These are phyloP conservation scores for Nerophis ophidion DNA, from an alignment of 2,113 vertebrate species.

Conservation along the genomic window DNA sequence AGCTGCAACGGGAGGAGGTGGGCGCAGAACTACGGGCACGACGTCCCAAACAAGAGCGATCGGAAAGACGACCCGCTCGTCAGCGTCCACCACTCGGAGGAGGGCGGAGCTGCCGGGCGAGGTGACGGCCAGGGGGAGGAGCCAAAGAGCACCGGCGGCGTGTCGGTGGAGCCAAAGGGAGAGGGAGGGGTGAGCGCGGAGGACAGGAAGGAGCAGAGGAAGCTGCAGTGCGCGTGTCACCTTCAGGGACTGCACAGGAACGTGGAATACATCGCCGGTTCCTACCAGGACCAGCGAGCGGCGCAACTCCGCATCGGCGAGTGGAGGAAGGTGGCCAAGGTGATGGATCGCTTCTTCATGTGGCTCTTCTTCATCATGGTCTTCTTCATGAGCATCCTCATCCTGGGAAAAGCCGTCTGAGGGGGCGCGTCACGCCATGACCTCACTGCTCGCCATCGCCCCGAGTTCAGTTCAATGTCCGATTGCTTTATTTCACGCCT, in stretches of 20 bases:
- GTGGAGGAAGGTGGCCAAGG: constrained; percentile 87
- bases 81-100: constrained; percentile 43
- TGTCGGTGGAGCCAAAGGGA: constrained; percentile 5
- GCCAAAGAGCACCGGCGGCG: not conserved
- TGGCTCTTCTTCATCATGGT: constrained; percentile 90
- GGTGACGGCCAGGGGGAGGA: not conserved
- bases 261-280: constrained; percentile 74
- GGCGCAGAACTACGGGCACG: constrained; percentile 5
- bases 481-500: too few relatives aligned
- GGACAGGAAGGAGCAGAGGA: constrained; percentile 29
- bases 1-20: constrained; percentile 39
- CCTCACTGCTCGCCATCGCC: too few relatives aligned
- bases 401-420: constrained; percentile 81
- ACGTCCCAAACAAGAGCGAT: not conserved
- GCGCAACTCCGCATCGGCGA: constrained; percentile 71
- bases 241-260: constrained; percentile 68
- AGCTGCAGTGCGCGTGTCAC: constrained; percentile 65
- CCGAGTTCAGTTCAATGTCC: too few relatives aligned
- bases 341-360: constrained; percentile 91
- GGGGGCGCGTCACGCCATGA: too few relatives aligned
- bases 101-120: constrained; percentile 20
- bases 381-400: constrained; percentile 83
- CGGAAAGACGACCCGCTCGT: constrained; percentile 47
- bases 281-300: constrained; percentile 75
- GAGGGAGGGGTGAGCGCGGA: not conserved